Conservation (phyloP, 2,113 vertebrate species). For the Cepphus grylle region DNA sequence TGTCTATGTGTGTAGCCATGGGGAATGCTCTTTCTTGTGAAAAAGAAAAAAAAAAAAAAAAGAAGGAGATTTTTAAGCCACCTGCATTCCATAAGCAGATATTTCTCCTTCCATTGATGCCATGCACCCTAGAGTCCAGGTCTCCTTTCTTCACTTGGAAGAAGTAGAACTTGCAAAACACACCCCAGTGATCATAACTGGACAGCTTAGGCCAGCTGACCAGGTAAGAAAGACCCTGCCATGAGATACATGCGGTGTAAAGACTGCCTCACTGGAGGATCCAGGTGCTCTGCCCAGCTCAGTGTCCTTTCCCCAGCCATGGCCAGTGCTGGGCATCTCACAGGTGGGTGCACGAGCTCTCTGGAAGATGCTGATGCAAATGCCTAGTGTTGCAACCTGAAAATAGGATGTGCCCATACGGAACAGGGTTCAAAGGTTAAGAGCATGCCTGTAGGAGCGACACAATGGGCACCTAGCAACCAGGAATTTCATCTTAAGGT, state of each 20-base stretch:
- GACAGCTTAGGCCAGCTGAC: neutral
- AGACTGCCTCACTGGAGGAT: neutral
- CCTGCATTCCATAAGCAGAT: neutral
- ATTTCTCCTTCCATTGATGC: neutral
- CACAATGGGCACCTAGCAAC: neutral
- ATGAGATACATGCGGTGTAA: neutral
- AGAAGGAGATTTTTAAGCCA: neutral
- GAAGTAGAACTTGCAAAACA: neutral
- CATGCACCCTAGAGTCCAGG: too few relatives aligned
- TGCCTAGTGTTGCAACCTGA: neutral
- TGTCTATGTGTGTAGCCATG: slow-evolving; percentile 43
- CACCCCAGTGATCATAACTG: neutral
- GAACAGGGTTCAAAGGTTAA: neutral
- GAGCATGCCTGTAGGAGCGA: neutral
- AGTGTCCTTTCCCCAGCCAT: neutral
- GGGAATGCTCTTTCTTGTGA: slow-evolving; percentile 25
- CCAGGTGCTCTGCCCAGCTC: neutral
- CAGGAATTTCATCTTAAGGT: neutral
- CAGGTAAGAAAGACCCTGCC: neutral
- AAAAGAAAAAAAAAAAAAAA: neutral
- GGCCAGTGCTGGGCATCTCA: neutral
- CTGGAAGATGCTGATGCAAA: neutral
- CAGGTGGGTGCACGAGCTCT: neutral
- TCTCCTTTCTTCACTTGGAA: neutral
- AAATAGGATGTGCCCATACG: neutral